Percentiles rank a stretch among this genome's conserved stretches.
phyloP scores from a whole-genome alignment of 2,888 invertebrate species.

The Blastobasis lacticolella region DNA sequence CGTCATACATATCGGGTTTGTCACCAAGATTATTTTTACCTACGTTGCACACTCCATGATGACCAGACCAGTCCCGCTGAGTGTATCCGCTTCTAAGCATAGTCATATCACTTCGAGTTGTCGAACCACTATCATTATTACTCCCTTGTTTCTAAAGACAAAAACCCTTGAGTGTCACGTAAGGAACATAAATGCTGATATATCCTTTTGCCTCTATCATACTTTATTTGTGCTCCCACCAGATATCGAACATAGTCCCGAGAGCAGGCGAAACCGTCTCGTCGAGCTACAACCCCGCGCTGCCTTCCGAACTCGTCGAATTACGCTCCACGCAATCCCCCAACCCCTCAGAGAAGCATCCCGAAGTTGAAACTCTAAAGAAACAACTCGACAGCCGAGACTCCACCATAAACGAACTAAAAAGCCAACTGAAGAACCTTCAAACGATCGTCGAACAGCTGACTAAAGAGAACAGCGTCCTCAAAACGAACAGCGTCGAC shows the following conservation, averaged over 20 bases:
- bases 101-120: no score
- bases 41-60: no score
- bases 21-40: no score
- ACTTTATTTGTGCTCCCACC: constrained; percentile 3
- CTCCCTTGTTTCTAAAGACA: no score
- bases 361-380: constrained; percentile 47
- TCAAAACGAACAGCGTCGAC: constrained; percentile 75
- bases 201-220: no score
- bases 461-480: constrained; percentile 84
- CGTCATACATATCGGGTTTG: no score
- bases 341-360: constrained; percentile 24
- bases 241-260: constrained; percentile 44
- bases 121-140: no score
- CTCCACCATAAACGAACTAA: constrained; percentile 77
- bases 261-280: constrained; percentile 53
- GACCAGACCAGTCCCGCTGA: no score
- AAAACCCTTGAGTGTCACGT: no score
- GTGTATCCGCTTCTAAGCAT: no score
- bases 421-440: constrained; percentile 75
- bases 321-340: constrained; percentile 28
- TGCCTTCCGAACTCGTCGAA: constrained; percentile 41
- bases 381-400: constrained; percentile 78
- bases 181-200: no score
- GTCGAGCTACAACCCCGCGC: constrained; percentile 52
- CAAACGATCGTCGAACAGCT: constrained; percentile 83